Conservation (phyloP, 2,888 invertebrate species). For the Oscheius sp. region DNA sequence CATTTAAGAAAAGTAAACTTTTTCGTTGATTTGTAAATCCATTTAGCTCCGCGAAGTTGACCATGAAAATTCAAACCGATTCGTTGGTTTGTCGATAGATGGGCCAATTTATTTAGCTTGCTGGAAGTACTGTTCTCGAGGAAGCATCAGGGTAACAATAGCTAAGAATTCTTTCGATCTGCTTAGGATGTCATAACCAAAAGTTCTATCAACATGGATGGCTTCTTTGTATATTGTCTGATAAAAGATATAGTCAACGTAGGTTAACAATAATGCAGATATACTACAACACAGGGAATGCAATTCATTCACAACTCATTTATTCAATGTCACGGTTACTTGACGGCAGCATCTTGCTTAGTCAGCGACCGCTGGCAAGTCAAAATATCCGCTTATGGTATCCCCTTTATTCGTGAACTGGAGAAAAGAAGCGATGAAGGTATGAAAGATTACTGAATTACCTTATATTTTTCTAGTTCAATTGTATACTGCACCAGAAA, state of each 20-base stretch:
- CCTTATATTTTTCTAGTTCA: constrained; percentile 45
- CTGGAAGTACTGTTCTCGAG: constrained; percentile 67
- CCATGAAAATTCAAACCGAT: constrained; percentile 69
- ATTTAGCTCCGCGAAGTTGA: constrained; percentile 64
- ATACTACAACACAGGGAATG: constrained; percentile 49
- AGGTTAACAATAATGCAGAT: neutral
- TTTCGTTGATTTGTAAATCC: neutral
- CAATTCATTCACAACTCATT: constrained; percentile 53
- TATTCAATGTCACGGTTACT: constrained; percentile 45
- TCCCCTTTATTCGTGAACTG: constrained; percentile 47
- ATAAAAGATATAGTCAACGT: constrained; percentile 56
- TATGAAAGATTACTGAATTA: neutral
- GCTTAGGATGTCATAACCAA: constrained; percentile 53
- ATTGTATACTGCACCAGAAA: constrained; percentile 67
- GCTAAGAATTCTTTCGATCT: neutral
- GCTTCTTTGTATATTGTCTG: constrained; percentile 57
- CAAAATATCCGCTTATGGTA: constrained; percentile 59
- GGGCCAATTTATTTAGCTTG: constrained; percentile 61
- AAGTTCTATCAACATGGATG: constrained; percentile 55
- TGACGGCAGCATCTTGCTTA: constrained; percentile 55
- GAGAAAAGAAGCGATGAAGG: constrained; percentile 50
- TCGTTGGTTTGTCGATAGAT: constrained; percentile 66
- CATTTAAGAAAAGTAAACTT: constrained; percentile 43
- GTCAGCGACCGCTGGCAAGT: constrained; percentile 67
- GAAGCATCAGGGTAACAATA: constrained; percentile 39